phyloP scores from a whole-genome alignment of 2,113 vertebrate species.

The Cervus canadensis region DNA sequence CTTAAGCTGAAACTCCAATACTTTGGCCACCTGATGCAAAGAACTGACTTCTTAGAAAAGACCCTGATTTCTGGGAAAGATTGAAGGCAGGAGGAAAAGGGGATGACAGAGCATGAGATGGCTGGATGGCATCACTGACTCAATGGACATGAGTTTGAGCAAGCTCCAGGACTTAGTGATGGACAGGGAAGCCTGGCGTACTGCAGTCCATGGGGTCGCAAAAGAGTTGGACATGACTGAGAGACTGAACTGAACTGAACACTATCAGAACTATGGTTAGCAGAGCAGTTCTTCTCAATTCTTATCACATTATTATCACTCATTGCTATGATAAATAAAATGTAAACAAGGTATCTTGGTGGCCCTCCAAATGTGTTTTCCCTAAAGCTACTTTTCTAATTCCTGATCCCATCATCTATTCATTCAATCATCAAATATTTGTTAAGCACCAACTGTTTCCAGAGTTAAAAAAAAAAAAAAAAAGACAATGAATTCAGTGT shows the following conservation, averaged over 20 bases:
- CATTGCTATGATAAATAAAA: not conserved
- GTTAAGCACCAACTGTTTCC: not conserved
- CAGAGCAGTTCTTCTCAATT: not conserved
- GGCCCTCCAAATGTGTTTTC: not conserved
- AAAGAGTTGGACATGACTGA: not conserved
- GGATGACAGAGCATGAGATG: not conserved
- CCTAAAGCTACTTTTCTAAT: not conserved
- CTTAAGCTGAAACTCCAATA: not conserved
- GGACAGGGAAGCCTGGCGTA: not conserved
- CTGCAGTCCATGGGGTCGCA: not conserved
- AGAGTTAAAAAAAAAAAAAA: conserved; percentile 3
- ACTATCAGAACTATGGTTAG: not conserved
- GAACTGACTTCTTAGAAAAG: not conserved
- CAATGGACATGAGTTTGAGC: not conserved
- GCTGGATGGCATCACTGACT: not conserved
- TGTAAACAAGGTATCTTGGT: not conserved
- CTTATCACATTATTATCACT: not conserved
- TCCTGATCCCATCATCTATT: not conserved
- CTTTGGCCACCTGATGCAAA: not conserved
- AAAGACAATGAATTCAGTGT: not conserved
- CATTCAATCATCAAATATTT: conserved; percentile 10
- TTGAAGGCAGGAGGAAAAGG: not conserved
- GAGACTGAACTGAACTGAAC: not conserved
- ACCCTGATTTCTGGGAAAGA: not conserved
- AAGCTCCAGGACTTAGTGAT: not conserved